Evolutionary conservation across 92 coral and sea anemone genomes (phyloP), one percentile per base, ranked within the genome.

Genomic region (Montipora capitata): DNA sequence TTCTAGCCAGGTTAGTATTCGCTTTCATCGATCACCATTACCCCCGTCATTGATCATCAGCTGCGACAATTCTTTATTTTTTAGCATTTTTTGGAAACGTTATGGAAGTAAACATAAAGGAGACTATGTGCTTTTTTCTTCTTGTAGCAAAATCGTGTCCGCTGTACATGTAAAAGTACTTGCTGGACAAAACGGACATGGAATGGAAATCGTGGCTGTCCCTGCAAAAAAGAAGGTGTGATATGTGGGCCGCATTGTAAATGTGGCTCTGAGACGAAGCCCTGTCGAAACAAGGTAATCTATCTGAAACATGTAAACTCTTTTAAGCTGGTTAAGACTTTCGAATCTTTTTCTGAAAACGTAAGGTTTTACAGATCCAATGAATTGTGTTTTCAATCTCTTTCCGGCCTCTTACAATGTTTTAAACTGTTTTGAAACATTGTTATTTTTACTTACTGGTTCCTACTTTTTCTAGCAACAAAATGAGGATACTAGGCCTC

Each of bases 231-330:
- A 0, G 44, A 51, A 3, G 79, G 79, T 20, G 42, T 27, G 2
- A 1, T 1, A 0, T 52, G 79, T 74, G 64, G 45, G 6, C 2
- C n/a, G 1, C 3, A 0, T 9, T 74, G 79, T 18, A 74, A 7
- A 9, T 74, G 79, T 52, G 79, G 65, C 10, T 51, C 79, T 4
- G 20, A 18, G 27, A 3, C 65, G 3, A 74, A 74, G 17, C 79
- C 79, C 7, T 74, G 48, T 9, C 20, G 18, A 51, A 74, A 74
- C 44, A 74, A 74, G 64, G 79, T 52, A 11, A 62, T 62, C n/a
- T 15, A 5, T 62, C 40, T 16, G 51, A 45, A 45, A 45, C 51
- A 45, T 45, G 51, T 45, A 45, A 45, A 45, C 51, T 45, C 2
- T 45, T 45, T 45, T 45, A 45, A 45, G 51, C 51, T 4, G 18